Conservation (phyloP, 2,888 invertebrate species). For the Apotomis turbidana region DNA sequence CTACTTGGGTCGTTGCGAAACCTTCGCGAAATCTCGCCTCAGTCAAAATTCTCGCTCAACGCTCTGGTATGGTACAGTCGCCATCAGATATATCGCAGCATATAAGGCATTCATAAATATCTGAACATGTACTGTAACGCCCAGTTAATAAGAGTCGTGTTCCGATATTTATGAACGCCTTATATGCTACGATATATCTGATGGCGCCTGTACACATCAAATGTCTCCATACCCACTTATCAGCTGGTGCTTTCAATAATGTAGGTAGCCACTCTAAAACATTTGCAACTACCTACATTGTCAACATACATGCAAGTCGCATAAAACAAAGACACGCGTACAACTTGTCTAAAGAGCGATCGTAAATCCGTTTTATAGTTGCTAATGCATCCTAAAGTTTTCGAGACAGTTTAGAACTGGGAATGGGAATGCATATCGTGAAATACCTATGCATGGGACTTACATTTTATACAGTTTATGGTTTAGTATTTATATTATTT, state of each 20-base stretch:
- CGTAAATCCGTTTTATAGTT: slow-evolving; percentile 21
- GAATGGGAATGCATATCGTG: slow-evolving; percentile 21
- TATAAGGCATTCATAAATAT: too few relatives aligned
- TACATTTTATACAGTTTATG: slow-evolving; percentile 5
- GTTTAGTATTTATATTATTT: too few relatives aligned
- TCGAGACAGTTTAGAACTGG: slow-evolving; percentile 3
- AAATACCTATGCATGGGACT: neutral
- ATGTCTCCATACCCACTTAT: neutral
- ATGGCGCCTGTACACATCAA: neutral
- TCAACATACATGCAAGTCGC: neutral
- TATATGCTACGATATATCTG: too few relatives aligned
- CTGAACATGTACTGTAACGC: too few relatives aligned
- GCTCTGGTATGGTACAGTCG: too few relatives aligned
- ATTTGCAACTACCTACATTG: neutral
- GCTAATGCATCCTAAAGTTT: slow-evolving; percentile 13
- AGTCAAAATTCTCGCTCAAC: too few relatives aligned
- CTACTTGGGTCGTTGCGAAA: too few relatives aligned
- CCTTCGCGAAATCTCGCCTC: too few relatives aligned
- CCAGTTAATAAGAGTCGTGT: too few relatives aligned
- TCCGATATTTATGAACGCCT: too few relatives aligned
- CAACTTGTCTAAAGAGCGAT: neutral
- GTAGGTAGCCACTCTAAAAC: neutral
- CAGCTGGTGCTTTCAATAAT: neutral
- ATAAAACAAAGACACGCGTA: slow-evolving; percentile 1
- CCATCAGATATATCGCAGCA: too few relatives aligned